A percentile compares a stretch with the other conserved stretches of the same genome.
phyloP scores from a whole-genome alignment of 2,888 invertebrate genomes.

The Rhopalosiphum nymphaeae region DNA sequence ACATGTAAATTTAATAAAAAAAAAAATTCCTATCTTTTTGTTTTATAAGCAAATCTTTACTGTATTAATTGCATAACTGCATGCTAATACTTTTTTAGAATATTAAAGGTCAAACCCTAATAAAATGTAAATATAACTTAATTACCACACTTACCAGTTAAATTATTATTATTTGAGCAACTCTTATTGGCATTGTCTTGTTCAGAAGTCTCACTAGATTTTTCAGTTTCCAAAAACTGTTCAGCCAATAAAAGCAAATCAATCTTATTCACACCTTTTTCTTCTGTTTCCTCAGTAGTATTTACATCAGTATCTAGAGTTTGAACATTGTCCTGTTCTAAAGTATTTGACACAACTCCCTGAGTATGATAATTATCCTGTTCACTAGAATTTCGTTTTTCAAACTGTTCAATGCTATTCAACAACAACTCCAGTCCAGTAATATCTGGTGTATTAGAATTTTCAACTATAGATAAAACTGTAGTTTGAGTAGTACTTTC shows the following conservation, averaged over 20 bases:
- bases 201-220: slow-evolving; percentile 43
- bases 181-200: not conserved
- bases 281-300: slow-evolving; percentile 42
- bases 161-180: slow-evolving; percentile 44
- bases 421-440: slow-evolving; percentile 86
- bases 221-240: slow-evolving; percentile 61
- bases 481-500: slow-evolving; percentile 35
- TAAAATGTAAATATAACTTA: not conserved
- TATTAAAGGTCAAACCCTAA: not conserved
- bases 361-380: not conserved
- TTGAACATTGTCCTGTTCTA: not conserved
- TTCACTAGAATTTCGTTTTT: slow-evolving; percentile 68
- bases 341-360: slow-evolving; percentile 23
- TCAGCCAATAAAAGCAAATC: slow-evolving; percentile 61
- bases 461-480: slow-evolving; percentile 45
- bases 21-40: not conserved
- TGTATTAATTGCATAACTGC: not conserved
- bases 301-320: not conserved
- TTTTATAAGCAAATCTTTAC: not conserved
- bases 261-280: slow-evolving; percentile 55
- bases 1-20: no score
- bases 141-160: not conserved
- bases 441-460: slow-evolving; percentile 72
- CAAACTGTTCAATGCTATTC: slow-evolving; percentile 86
- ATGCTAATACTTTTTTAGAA: not conserved